Evolutionary conservation across 2,888 invertebrate species (phyloP), one percentile per base, ranked within the genome.

Genomic region (Platycheirus rosarum): DNA sequence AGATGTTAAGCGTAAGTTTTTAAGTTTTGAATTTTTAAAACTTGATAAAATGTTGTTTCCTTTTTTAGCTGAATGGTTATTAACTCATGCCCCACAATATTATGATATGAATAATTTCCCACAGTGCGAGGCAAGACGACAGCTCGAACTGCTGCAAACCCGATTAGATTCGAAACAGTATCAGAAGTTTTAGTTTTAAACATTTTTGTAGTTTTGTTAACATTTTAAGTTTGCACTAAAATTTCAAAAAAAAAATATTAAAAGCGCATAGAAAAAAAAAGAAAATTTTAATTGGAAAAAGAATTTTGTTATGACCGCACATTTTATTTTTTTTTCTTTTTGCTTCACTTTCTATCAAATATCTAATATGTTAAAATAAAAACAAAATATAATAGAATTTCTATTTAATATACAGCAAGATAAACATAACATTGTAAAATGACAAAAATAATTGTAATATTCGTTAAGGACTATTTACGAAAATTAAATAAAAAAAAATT

Each of bases 101-200:
- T 99, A 99, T 90, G 99, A 99, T 90, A 93, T 99, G 91, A 94
- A 95, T 88, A 99, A 98, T 91, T 99, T 99, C 93, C 99, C 99
- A 0, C 95, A 95, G 88, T 98, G 99, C 90, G 99, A 99, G 91
- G 99, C 99, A 5, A 95, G 97, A 88, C 92, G 98, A 57, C 97
- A 98, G 88, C 92, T 98, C 84, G 97, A 98, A 92, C 93, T 96
- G 85, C 91, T 99, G 84, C 97, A 97, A 88, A 93, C 95, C 55
- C 93, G 97, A 86, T 92, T 98, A 89, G 97, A 97, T 86, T 95
- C 97, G 14, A 94, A 95, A 89, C 95, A 95, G 85, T 97, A 93
- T 91, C 96, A 97, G 91, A 96, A 97, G 74, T 97, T 97, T 92
- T 97, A 94, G 79, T 85, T 73, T 73, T 53, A 35, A 3, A 35